Base-by-base conservation (phyloP, 2,888 invertebrate species). In the Ornithoptera alexandrae region DNA sequence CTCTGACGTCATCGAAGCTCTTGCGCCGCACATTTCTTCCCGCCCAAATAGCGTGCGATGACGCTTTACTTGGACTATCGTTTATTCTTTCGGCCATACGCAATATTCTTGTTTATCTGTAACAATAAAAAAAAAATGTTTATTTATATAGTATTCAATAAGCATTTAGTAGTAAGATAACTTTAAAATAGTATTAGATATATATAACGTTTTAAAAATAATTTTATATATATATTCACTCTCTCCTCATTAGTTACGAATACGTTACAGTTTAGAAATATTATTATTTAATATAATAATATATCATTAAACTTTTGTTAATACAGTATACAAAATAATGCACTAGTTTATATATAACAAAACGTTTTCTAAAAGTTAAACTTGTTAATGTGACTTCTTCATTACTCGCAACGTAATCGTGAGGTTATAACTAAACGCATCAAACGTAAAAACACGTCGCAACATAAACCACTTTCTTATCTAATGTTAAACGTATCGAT, bases 21-120 rank as follows among this genome's bases (percentile, higher is more conserved):
- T 77, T 81, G 74, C 78, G 78, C 82, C 82, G 80, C 75, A 74
- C 88, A 88, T 88, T 82, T 74, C 81, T 79, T 59, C 78, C 74
- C 74, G 90, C 88, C 90, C 90, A 87, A 83, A 85, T 82, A 85
- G 90, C 89, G 91, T 86, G 81, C 88, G 82, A 80, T 69, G 90
- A 90, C 90, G 91, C 91, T 79, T 83, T 84, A 75, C 79, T 84
- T 85, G 90, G 91, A 90, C 90, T 87, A 64, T 75, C 78, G 77
- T 81, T 81, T 79, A 84, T 84, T 83, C 85, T 87, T 83, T 88
- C 87, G 89, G 87, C 92, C 92, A 92, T 92, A 83, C 92, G 92
- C 91, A 84, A 82, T 81, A 79, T 88, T 90, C 87, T 83, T 78
- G 69, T 79, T 83, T 85, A 89, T 88, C 92, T 92, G 92, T 72